Evolutionary conservation across 2,888 invertebrate genomes (phyloP), one percentile per base, ranked within the genome.

Genomic region (Galerucella calmariensis): DNA sequence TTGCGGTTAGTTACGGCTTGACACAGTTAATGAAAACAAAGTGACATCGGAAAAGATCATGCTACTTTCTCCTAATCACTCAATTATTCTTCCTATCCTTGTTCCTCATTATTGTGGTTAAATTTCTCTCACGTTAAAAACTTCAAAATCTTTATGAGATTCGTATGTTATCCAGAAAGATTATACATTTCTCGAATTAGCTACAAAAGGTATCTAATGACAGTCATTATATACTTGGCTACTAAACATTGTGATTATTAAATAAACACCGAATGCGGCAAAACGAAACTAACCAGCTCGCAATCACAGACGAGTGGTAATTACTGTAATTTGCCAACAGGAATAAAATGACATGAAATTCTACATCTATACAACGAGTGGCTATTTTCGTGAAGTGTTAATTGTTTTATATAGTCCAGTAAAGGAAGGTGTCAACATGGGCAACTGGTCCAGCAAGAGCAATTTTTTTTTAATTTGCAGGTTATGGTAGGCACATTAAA

Each of bases 111-210:
- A 14, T 12, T 48, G 12, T 14, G 1, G 48, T 14, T 4, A 12
- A 48, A 48, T 53, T 14, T n/a, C 8, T 16, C n/a, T 53, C 14
- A 53, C n/a, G n/a, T n/a, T 53, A 2, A 53, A n/a, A 16, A n/a
- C 8, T n/a, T 16, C 16, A 53, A 53, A 53, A 53, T 16, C 16
- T 53, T n/a, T 14, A n/a, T 2, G 14, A 12, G 11, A 48, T 48
- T 53, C 53, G 14, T 14, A 5, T n/a, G n/a, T 53, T n/a, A 2
- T 53, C 53, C n/a, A 16, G 8, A n/a, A 16, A n/a, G 53, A n/a
- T 53, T n/a, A 53, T n/a, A 53, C 16, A 53, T 53, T 16, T 53
- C 53, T 53, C n/a, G 53, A 53, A 53, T n/a, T 53, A 48, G 14
- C 48, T 14, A 5, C 48, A 48, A 48, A 8, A 12, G 48, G 14